phyloP scores from a whole-genome alignment of 2,113 vertebrate species.

The Alouatta palliata region DNA sequence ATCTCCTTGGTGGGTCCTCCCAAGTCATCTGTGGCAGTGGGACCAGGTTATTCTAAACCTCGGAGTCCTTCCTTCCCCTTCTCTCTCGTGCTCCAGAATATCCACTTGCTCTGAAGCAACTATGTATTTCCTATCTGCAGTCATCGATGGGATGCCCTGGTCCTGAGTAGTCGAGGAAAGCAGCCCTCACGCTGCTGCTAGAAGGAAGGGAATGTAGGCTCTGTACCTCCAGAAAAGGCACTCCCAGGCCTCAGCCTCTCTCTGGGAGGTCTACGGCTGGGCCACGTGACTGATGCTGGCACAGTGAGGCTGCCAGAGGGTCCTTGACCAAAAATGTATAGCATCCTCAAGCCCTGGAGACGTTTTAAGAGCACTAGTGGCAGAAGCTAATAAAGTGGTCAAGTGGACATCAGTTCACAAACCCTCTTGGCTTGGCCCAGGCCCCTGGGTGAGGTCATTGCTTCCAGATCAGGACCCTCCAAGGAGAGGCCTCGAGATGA shows the following conservation, averaged over 20 bases:
- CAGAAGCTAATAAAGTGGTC: not conserved
- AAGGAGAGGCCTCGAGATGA: not conserved
- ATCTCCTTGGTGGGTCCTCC: not conserved
- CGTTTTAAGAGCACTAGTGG: not conserved
- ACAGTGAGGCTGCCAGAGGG: too few species aligned
- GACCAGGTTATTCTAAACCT: not conserved
- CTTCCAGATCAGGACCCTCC: too few species aligned
- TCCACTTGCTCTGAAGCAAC: too few species aligned
- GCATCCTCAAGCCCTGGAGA: not conserved
- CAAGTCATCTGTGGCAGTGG: not conserved
- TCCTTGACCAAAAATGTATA: fast-evolving
- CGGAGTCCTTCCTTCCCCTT: not conserved
- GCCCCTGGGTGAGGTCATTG: not conserved
- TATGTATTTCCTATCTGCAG: not conserved
- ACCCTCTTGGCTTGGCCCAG: not conserved
- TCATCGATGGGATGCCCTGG: fast-evolving
- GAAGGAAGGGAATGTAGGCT: too few species aligned
- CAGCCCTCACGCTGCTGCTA: not conserved
- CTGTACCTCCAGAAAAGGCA: not conserved
- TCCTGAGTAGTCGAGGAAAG: not conserved
- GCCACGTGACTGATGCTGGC: not conserved
- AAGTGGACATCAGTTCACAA: not conserved
- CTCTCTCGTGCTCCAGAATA: not conserved
- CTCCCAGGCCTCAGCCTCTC: not conserved
- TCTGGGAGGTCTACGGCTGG: not conserved